Base-by-base conservation (phyloP, 1,140 invertebrate genomes). In the Theocolax elegans region DNA sequence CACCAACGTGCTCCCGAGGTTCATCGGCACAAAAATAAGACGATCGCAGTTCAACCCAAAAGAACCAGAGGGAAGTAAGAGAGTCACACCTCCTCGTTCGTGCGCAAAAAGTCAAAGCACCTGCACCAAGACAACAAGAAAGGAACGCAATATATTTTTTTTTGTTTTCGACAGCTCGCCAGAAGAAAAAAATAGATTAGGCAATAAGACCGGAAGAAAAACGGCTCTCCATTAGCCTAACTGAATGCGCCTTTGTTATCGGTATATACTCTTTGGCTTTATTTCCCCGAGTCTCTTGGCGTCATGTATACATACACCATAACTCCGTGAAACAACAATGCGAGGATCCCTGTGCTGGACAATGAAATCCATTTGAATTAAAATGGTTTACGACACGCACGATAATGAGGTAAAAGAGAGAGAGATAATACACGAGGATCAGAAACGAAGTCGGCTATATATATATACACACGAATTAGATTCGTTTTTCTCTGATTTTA, bases 11-110 rank as follows among this genome's bases (percentile, higher is more conserved):
- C 49, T 63, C 60, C 29, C 23, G 27, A 19, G 60, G 44, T 63
- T 38, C 60, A 63, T 63, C 35, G 59, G 17, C 60, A 63, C 60
- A 35, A 38, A 49, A 46, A 21, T 49, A 63, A 63, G 10, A 21
- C 44, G 46, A 9, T 6, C 17, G 13, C 48, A 23, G 42, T 44
- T 44, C 13, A 3, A 15, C 10, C 42, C 6, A 25, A 15, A 54
- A 21, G n/a, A 15, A 62, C n/a, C 9, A 10, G 23, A 46, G 17
- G 3, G 42, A 46, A 17, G 23, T 19, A 21, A n/a, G 56, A 59
- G 42, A 59, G 56, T 60, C 58, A 29, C 58, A 60, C 58, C 58
- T 60, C 25, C 17, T 35, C n/a, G 15, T 49, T 13, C 3, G 13
- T 15, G 9, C n/a, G 0, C 3, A 56, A 2, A 27, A 17, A 56